Conservation (phyloP, 1,140 invertebrate species). For the Bombus picipes region DNA sequence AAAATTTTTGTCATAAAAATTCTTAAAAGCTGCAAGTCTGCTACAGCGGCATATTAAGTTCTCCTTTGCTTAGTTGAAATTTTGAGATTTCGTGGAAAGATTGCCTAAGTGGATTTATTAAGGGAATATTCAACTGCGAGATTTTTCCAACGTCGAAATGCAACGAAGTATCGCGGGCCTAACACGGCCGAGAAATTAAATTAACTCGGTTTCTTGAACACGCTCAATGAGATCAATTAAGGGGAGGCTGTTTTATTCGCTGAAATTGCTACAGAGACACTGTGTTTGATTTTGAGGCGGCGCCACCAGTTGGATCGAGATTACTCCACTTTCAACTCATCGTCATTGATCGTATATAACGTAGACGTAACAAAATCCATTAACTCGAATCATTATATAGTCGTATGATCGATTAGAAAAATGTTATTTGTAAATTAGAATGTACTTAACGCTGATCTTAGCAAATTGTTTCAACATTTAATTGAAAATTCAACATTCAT, state of each 20-base stretch:
- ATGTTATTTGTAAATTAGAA: too few species aligned
- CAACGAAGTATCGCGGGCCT: not conserved
- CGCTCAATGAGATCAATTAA: constrained; percentile 29
- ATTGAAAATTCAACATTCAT: too few species aligned
- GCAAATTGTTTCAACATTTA: too few species aligned
- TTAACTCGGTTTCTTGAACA: constrained; percentile 29
- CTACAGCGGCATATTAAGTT: too few species aligned
- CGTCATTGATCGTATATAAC: not conserved
- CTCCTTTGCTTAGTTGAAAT: not conserved
- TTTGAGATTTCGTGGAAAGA: not conserved
- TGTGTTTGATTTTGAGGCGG: constrained; percentile 24
- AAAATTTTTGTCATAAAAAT: too few species aligned
- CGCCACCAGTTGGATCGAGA: not conserved
- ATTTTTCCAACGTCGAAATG: not conserved
- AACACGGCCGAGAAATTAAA: not conserved
- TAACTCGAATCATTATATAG: too few species aligned
- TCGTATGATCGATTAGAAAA: too few species aligned
- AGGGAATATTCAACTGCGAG: not conserved
- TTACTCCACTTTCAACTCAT: not conserved
- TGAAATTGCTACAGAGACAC: not conserved
- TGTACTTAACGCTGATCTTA: accelerated
- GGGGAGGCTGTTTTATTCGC: constrained; percentile 23
- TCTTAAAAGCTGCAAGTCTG: too few species aligned
- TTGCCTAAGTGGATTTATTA: not conserved
- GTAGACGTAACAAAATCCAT: too few species aligned